phyloP scores from a whole-genome alignment of 2,888 invertebrate species.

The Halocaridina rubra region DNA sequence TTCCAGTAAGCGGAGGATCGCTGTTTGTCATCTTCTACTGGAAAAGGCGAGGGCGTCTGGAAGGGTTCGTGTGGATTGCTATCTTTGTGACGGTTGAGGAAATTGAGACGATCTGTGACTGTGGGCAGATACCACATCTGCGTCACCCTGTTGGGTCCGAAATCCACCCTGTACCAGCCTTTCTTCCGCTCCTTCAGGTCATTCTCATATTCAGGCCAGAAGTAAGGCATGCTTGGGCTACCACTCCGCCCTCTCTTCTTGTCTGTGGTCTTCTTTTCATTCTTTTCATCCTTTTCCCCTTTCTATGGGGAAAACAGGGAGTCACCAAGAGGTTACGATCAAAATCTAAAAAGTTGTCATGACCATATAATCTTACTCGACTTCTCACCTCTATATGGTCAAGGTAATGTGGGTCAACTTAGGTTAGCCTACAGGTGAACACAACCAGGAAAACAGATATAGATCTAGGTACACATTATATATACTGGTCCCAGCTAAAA shows the following conservation, averaged over 20 bases:
- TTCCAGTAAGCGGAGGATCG: background rate
- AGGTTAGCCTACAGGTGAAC: background rate
- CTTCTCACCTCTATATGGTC: background rate
- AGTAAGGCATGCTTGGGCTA: conserved; percentile 22
- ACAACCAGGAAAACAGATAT: background rate
- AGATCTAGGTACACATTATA: too few relatives aligned
- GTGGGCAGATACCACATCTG: conserved; percentile 36
- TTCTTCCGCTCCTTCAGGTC: conserved; percentile 33
- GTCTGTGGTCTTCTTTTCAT: too few relatives aligned
- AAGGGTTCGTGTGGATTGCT: background rate
- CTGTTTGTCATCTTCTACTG: background rate
- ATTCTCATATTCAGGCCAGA: conserved; percentile 35
- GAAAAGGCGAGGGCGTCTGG: conserved; percentile 16
- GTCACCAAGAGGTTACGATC: too few relatives aligned
- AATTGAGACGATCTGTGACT: conserved; percentile 28
- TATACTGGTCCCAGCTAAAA: too few relatives aligned
- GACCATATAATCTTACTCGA: background rate
- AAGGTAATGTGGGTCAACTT: background rate
- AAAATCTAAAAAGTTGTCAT: too few relatives aligned
- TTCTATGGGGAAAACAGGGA: background rate
- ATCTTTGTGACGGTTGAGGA: conserved; percentile 10
- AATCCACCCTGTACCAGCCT: conserved; percentile 49
- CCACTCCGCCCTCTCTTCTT: background rate
- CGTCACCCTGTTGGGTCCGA: background rate
- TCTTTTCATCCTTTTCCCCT: background rate